phyloP scores from a whole-genome alignment of 2,888 invertebrate species.

The Stenichneumon culpator region DNA sequence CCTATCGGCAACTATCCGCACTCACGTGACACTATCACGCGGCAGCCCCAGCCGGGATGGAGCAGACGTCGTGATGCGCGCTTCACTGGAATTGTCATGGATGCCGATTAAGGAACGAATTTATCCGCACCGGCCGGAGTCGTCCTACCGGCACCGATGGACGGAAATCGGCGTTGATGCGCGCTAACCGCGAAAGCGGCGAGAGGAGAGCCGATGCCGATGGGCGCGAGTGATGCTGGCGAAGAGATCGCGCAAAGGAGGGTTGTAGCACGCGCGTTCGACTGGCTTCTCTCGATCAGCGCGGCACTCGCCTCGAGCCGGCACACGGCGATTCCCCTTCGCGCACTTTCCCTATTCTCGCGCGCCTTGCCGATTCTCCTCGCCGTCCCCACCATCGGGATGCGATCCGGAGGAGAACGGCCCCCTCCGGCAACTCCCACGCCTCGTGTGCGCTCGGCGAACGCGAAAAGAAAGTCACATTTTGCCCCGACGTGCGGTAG shows the following conservation, averaged over 20 bases:
- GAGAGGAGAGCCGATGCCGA: too few relatives aligned
- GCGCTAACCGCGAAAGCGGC: too few relatives aligned
- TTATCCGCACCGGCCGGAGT: too few relatives aligned
- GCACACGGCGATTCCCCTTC: constrained; percentile 78
- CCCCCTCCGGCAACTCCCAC: constrained; percentile 41
- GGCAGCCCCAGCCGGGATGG: constrained; percentile 5
- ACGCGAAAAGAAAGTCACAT: constrained; percentile 56
- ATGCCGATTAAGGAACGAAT: too few relatives aligned
- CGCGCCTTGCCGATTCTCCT: constrained; percentile 70
- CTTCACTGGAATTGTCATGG: constrained; percentile 18
- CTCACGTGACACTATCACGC: constrained; percentile 57
- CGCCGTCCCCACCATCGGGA: constrained; percentile 60
- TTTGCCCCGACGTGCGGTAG: constrained; percentile 34
- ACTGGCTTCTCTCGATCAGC: constrained; percentile 78
- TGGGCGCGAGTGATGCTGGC: not conserved
- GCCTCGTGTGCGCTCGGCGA: constrained; percentile 34
- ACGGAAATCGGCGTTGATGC: too few relatives aligned
- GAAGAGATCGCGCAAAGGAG: constrained; percentile 73
- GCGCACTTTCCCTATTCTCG: constrained; percentile 77
- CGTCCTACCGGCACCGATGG: too few relatives aligned
- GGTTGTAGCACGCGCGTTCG: constrained; percentile 79
- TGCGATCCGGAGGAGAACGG: constrained; percentile 29
- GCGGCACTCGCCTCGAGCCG: constrained; percentile 75
- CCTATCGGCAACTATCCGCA: constrained; percentile 32
- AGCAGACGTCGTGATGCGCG: not conserved